These are phyloP conservation scores for Coregonus ussuriensis DNA, from an alignment of 2,797 vertebrate genomes.

Conservation along the genomic window DNA sequence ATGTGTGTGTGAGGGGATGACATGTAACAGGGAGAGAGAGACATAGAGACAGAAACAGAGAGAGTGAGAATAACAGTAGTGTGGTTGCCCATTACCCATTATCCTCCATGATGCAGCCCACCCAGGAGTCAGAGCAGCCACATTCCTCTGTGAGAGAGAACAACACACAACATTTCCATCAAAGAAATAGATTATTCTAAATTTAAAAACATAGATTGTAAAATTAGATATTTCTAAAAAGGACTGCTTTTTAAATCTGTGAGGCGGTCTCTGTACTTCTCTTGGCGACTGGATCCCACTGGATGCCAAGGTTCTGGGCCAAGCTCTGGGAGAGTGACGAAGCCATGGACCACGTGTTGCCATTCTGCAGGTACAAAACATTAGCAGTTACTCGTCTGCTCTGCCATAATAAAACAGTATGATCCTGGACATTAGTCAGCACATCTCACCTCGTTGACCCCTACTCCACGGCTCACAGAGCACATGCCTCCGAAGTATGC, in stretches of 20 bases:
- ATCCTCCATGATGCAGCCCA: conserved; percentile 98
- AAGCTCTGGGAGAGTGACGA: conserved; percentile 90
- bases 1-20: too few species aligned
- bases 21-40: background rate
- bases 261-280: conserved; percentile 81
- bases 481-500: conserved; percentile 95
- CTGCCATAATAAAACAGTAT: conserved; percentile 1
- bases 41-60: background rate
- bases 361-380: conserved; percentile 80
- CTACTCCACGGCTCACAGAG: conserved; percentile 89
- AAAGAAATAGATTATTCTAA: background rate
- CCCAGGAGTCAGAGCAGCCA: conserved; percentile 89
- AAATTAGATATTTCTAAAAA: too few species aligned
- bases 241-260: background rate
- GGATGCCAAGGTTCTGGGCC: conserved; percentile 96
- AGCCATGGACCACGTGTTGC: conserved; percentile 84
- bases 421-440: background rate
- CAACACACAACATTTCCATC: conserved; percentile 7
- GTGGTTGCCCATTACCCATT: conserved; percentile 81
- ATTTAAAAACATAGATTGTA: too few species aligned
- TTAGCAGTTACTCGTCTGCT: conserved; percentile 31
- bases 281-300: conserved; percentile 90
- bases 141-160: conserved; percentile 85
- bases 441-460: conserved; percentile 92
- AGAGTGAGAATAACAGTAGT: background rate